Base-by-base conservation (phyloP, 2,113 vertebrate species). In the Cyprinodon tularosa region DNA sequence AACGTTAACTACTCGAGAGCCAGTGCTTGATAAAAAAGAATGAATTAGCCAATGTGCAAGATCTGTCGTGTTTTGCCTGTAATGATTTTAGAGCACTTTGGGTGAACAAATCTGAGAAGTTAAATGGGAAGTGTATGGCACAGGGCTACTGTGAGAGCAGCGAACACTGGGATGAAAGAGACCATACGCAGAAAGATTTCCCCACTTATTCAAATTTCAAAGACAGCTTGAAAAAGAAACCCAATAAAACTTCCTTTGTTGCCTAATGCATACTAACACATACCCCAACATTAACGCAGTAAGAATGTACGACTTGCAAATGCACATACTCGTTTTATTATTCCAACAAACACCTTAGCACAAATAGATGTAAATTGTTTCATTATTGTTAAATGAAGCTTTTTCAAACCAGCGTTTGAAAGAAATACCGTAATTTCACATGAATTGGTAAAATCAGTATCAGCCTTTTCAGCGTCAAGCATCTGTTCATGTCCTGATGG, bases 161-260 rank as follows among this genome's bases (percentile, higher is more conserved):
- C 83, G 78, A 83, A 78, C 79, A 72, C 78, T 89, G 71, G 81
- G 79, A 93, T 86, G 76, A 90, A 90, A 91, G 80, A 87, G 87
- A 90, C 89, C 77, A 76, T 77, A 76, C 22, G 80, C 81, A 76
- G 86, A 91, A 84, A 85, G 70, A 78, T 92, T 89, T 84, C 72
- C 62, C 84, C 89, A 78, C 89, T 91, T 92, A 86, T 93, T 92
- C 90, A 87, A 78, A 90, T 93, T 91, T 90, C 66, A 91, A 84
- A 90, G 83, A 64, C 66, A 78, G 81, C 76, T 71, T 60, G 70
- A 86, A 80, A 88, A 75, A 87, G 67, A 72, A 80, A 85, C 86
- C 74, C 74, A 87, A 89, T 93, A 86, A 90, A 82, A 80, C 65
- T 80, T 61, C 65, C 78, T 75, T 90, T 86, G 88, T 89, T 88